These are phyloP conservation scores for Patella depressa DNA, from an alignment of 2,888 invertebrate species.

Conservation along the genomic window DNA sequence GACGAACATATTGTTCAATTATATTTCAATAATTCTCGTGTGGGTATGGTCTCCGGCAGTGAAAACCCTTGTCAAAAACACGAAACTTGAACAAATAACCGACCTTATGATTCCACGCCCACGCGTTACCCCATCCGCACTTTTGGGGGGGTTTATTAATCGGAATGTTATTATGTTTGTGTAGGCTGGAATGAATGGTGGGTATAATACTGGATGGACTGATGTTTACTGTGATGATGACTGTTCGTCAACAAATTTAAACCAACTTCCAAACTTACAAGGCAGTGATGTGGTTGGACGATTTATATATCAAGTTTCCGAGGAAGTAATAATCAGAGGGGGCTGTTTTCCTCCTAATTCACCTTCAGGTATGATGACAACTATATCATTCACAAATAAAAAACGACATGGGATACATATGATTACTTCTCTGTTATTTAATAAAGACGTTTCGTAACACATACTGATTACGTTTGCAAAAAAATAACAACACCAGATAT, in stretches of 20 bases:
- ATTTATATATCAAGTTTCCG: constrained; percentile 53
- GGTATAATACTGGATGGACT: constrained; percentile 83
- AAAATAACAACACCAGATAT: too few species aligned
- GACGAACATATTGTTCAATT: too few species aligned
- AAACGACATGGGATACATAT: too few species aligned
- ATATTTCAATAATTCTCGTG: too few species aligned
- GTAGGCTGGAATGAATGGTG: constrained; percentile 97
- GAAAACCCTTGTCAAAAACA: constrained; percentile 5
- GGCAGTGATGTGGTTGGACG: constrained; percentile 54
- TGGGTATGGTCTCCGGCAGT: too few species aligned
- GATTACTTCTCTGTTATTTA: too few species aligned
- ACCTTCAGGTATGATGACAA: constrained; percentile 15
- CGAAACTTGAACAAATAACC: neutral
- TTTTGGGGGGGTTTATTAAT: neutral
- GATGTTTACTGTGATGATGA: constrained; percentile 39
- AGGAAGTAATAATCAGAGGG: constrained; percentile 49
- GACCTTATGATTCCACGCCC: too few species aligned
- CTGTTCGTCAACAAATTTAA: neutral
- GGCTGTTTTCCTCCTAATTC: constrained; percentile 46
- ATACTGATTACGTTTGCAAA: too few species aligned
- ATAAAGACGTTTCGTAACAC: too few species aligned
- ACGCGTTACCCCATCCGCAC: too few species aligned
- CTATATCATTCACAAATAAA: too few species aligned
- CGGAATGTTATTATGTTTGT: constrained; percentile 14
- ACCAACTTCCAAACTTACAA: constrained; percentile 12